phyloP scores from a whole-genome alignment of 2,113 vertebrate species.

The Proterorhinus semilunaris region DNA sequence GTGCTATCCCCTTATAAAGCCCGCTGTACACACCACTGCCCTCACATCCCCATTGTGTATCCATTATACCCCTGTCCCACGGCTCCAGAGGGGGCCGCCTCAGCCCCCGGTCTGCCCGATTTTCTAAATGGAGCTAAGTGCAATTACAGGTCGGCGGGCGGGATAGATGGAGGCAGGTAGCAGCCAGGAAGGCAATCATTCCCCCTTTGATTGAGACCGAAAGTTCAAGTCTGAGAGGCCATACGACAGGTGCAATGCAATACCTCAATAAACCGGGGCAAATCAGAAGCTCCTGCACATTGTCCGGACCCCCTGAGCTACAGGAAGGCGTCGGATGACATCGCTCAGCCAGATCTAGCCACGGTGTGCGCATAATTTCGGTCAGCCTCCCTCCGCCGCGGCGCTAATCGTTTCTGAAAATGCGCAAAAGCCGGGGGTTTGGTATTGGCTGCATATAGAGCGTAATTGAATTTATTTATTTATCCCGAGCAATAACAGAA shows the following conservation, averaged over 20 bases:
- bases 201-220: constrained; percentile 70
- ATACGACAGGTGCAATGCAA: constrained; percentile 61
- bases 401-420: constrained; percentile 54
- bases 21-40: not conserved
- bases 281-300: constrained; percentile 61
- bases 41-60: constrained; percentile 7
- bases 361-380: constrained; percentile 33
- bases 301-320: constrained; percentile 21
- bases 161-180: constrained; percentile 57
- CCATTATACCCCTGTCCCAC: constrained; percentile 11
- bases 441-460: constrained; percentile 40
- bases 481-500: constrained; percentile 57
- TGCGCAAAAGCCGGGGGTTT: constrained; percentile 19
- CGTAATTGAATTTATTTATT: constrained; percentile 67
- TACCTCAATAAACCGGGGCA: constrained; percentile 55
- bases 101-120: constrained; percentile 33
- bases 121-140: constrained; percentile 69
- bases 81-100: constrained; percentile 31
- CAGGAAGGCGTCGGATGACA: constrained; percentile 43
- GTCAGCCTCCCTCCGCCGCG: constrained; percentile 36
- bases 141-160: constrained; percentile 70
- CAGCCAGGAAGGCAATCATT: constrained; percentile 73
- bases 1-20: constrained; percentile 7
- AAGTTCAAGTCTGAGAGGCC: constrained; percentile 67
- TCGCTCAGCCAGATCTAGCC: constrained; percentile 30